Evolutionary conservation across 2,113 vertebrate species (phyloP), one percentile per base, ranked within the genome.

Genomic region (Vulpes vulpes): DNA sequence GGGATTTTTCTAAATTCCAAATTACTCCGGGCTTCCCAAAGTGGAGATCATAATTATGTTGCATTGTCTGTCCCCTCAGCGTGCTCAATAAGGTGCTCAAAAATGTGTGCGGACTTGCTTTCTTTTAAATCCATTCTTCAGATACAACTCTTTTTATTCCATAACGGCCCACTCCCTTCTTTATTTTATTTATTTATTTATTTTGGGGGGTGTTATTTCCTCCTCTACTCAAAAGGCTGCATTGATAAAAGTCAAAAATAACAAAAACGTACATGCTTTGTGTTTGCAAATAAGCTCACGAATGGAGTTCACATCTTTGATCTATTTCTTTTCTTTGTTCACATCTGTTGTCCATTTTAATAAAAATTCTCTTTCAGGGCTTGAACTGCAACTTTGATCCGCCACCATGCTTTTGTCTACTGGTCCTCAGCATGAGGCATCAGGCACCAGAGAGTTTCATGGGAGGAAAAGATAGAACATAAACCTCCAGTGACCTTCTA

Each of bases 291-390:
- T 91, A 94, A 84, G 89, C 94, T 95, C 82, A 73, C 55, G 51
- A 64, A 94, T 90, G 83, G 55, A 92, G 23, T 90, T 96, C 94
- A 94, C 76, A 82, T 95, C 95, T 98, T 97, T 98, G 96, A 97
- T 98, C 94, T 97, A 32, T 89, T 91, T 92, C 87, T 96, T 97
- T 89, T 85, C 93, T 96, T 95, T 89, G 95, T 97, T 96, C 96
- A 97, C 97, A 98, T 97, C 96, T 98, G 97, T 96, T 97, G 92
- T 93, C 90, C 78, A 96, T 97, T 97, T 97, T 91, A 88, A 94
- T 53, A 96, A 92, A 97, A 97, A 92, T 59, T 92, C 59, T 96
- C 88, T 97, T 94, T 88, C 84, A 88, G 97, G 64, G n/a, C 92
- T 95, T 92, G 94, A 95, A 94, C 83, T 85, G 55, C 53, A 85